Conservation (phyloP, 1,140 invertebrate species). For the Protaetia brevitarsis region DNA sequence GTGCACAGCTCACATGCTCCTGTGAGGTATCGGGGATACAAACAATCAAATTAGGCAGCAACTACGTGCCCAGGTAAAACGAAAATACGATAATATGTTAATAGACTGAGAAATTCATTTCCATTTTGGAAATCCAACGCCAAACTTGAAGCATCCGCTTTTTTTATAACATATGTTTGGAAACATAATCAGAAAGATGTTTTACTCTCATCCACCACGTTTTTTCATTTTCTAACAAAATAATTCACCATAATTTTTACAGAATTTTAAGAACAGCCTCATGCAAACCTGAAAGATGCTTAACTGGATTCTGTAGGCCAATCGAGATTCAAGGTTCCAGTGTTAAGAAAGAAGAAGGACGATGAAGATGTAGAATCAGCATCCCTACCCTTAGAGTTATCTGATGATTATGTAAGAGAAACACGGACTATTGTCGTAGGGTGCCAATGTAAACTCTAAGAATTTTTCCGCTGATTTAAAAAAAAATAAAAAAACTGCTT, state of each 20-base stretch:
- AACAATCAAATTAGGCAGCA: background rate
- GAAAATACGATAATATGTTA: too few relatives aligned
- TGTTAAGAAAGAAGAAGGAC: conserved; percentile 30
- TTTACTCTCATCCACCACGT: too few relatives aligned
- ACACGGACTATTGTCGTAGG: conserved; percentile 31
- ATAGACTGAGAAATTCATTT: too few relatives aligned
- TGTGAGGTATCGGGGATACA: background rate
- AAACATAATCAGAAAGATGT: too few relatives aligned
- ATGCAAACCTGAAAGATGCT: conserved; percentile 30
- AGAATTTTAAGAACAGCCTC: conserved; percentile 31
- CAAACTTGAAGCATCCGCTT: too few relatives aligned
- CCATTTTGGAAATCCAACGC: too few relatives aligned
- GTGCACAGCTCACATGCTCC: background rate
- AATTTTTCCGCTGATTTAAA: background rate
- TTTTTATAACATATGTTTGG: too few relatives aligned
- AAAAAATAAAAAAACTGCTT: conserved; percentile 17
- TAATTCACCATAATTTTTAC: background rate
- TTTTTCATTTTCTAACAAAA: background rate
- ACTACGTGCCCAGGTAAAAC: background rate
- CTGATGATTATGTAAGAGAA: conserved; percentile 32
- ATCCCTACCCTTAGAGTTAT: conserved; percentile 29
- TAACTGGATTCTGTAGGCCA: conserved; percentile 24
- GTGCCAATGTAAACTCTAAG: conserved; percentile 34
- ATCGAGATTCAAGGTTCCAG: conserved; percentile 32
- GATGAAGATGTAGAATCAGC: background rate